Evolutionary conservation across 2,113 vertebrate species (phyloP).

Genomic region (Myodes glareolus): DNA sequence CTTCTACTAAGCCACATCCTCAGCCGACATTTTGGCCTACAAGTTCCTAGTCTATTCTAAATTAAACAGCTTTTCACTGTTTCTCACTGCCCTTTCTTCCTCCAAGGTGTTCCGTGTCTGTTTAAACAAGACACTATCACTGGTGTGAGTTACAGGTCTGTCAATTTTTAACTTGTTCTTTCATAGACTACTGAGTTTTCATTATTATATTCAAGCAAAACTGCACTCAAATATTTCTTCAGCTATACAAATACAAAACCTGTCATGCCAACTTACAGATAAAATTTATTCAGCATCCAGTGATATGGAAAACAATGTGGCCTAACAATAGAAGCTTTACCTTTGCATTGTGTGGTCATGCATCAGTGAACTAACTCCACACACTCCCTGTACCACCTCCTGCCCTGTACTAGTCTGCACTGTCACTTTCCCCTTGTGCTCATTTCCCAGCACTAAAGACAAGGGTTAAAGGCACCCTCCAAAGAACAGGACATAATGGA

Average conservation of each 20-base stretch:
- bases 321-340: background rate
- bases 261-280: slow-evolving; percentile 34
- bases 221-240: slow-evolving; percentile 43
- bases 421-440: background rate
- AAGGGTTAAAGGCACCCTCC: background rate
- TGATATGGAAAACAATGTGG: background rate
- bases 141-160: background rate
- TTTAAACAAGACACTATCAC: background rate
- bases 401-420: background rate
- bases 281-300: background rate
- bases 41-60: background rate
- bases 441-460: background rate
- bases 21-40: background rate
- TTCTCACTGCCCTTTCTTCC: slow-evolving; percentile 32
- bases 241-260: slow-evolving; percentile 48
- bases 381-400: background rate
- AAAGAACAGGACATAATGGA: background rate
- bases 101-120: background rate
- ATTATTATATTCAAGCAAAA: slow-evolving; percentile 46
- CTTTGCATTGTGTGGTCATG: background rate
- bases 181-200: slow-evolving; percentile 39
- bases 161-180: slow-evolving; percentile 73
- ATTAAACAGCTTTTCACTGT: slow-evolving; percentile 32
- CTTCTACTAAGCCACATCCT: background rate
- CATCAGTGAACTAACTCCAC: background rate